Evolutionary conservation across 2,797 vertebrate species (phyloP).

Genomic region (Takifugu ocellatus): DNA sequence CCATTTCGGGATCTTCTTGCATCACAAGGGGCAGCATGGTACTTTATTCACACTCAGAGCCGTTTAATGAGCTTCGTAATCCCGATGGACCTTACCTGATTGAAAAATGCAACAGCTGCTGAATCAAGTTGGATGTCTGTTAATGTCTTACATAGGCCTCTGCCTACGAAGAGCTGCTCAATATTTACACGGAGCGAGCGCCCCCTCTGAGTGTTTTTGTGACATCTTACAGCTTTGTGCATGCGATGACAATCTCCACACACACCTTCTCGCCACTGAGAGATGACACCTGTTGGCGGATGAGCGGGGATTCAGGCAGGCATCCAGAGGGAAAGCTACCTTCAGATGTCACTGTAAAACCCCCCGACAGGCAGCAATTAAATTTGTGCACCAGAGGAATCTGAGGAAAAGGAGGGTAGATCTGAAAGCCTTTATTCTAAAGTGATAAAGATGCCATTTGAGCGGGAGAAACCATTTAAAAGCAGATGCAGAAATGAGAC

Average conservation of each 20-base stretch:
- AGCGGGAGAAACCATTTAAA: slow-evolving; percentile 18
- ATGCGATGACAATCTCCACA: slow-evolving; percentile 30
- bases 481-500: slow-evolving; percentile 9
- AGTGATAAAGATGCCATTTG: slow-evolving; percentile 20
- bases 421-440: slow-evolving; percentile 30
- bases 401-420: slow-evolving; percentile 45
- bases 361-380: slow-evolving; percentile 42
- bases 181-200: slow-evolving; percentile 18
- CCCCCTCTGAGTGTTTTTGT: background rate
- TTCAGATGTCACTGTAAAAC: slow-evolving; percentile 57
- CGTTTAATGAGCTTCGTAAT: slow-evolving; percentile 52
- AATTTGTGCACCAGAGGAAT: slow-evolving; percentile 53
- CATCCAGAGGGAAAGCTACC: slow-evolving; percentile 43
- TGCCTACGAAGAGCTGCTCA: slow-evolving; percentile 20
- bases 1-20: slow-evolving; percentile 47
- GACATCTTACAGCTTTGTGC: slow-evolving; percentile 24
- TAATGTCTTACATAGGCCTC: slow-evolving; percentile 11
- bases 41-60: slow-evolving; percentile 31
- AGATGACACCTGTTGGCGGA: slow-evolving; percentile 14
- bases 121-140: slow-evolving; percentile 26
- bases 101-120: slow-evolving; percentile 44
- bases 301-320: slow-evolving; percentile 28
- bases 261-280: slow-evolving; percentile 6
- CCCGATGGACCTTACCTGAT: slow-evolving; percentile 38
- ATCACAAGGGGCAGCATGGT: slow-evolving; percentile 33